These are phyloP conservation scores for Mythimna pallens DNA, from an alignment of 2,888 invertebrate species.

Conservation along the genomic window DNA sequence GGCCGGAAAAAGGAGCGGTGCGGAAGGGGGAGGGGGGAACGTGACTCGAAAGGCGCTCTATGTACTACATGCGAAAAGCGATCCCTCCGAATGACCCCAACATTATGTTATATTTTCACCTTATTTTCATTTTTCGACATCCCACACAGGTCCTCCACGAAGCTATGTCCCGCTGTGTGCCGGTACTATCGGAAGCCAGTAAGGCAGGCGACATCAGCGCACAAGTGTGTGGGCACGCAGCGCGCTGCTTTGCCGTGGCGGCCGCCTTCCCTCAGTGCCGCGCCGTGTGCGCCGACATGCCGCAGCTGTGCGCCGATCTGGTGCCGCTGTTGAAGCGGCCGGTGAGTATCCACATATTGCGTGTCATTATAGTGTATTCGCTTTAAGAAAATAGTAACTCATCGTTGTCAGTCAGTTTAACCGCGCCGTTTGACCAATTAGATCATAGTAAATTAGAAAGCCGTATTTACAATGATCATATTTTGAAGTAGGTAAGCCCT, in stretches of 20 bases:
- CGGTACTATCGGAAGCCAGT: slow-evolving; percentile 95
- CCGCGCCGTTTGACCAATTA: too few relatives aligned
- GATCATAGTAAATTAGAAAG: too few relatives aligned
- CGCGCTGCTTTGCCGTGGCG: slow-evolving; percentile 98
- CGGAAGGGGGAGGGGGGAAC: too few relatives aligned
- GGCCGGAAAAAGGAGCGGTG: too few relatives aligned
- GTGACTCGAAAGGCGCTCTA: too few relatives aligned
- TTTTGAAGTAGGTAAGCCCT: too few relatives aligned
- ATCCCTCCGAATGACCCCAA: neutral
- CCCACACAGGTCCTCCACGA: slow-evolving; percentile 92
- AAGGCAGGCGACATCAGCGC: slow-evolving; percentile 95
- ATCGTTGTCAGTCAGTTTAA: too few relatives aligned
- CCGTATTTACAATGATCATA: too few relatives aligned
- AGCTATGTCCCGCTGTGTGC: slow-evolving; percentile 98
- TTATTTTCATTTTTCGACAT: neutral
- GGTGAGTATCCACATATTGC: slow-evolving; percentile 64
- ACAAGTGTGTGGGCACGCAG: slow-evolving; percentile 97
- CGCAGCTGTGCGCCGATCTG: slow-evolving; percentile 95
- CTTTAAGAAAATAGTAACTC: too few relatives aligned
- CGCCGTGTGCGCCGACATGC: slow-evolving; percentile 95
- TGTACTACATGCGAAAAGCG: too few relatives aligned
- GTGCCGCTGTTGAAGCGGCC: slow-evolving; percentile 80
- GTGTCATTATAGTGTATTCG: too few relatives aligned
- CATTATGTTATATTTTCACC: neutral
- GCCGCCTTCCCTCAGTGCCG: slow-evolving; percentile 98